Percentiles rank a stretch among this genome's conserved stretches.
Conservation (phyloP, 2,888 invertebrate genomes). For the Cryptocheilus praepositus region DNA sequence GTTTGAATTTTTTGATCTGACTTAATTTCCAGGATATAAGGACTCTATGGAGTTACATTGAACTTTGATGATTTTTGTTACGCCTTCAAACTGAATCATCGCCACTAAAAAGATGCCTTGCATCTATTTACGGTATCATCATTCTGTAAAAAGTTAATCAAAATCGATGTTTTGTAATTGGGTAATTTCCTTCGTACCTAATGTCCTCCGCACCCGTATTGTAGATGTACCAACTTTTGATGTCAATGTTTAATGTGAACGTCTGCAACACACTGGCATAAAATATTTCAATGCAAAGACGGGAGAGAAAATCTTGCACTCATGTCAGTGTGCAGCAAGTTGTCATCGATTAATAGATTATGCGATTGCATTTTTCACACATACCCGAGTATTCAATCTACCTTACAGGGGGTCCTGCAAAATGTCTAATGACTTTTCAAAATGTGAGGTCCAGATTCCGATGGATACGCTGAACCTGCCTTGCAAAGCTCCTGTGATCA, state of each 20-base stretch:
- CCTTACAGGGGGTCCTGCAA: constrained; percentile 13
- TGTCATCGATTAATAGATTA: constrained; percentile 17
- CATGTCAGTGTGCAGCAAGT: constrained; percentile 15
- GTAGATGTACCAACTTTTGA: constrained; percentile 9
- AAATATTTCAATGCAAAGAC: too few species aligned
- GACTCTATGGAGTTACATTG: constrained; percentile 28
- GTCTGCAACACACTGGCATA: too few species aligned
- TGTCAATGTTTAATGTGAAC: constrained; percentile 19
- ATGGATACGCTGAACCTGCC: too few species aligned
- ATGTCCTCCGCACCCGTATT: constrained; percentile 1
- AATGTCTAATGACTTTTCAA: constrained; percentile 17
- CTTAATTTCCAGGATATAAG: constrained; percentile 31
- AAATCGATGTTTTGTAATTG: constrained; percentile 26
- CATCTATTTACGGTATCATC: constrained; percentile 75
- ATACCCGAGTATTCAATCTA: constrained; percentile 16
- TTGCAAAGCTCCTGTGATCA: too few species aligned
- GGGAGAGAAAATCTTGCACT: constrained; percentile 20
- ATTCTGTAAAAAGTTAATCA: constrained; percentile 25
- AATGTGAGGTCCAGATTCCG: too few species aligned
- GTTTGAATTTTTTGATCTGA: constrained; percentile 31
- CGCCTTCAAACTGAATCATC: constrained; percentile 64
- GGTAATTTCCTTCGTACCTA: constrained; percentile 12
- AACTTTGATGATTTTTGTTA: constrained; percentile 27
- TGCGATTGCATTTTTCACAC: constrained; percentile 16
- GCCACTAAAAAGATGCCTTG: constrained; percentile 79